Conservation (phyloP, 2,888 invertebrate genomes). For the Poecilus cupreus region DNA sequence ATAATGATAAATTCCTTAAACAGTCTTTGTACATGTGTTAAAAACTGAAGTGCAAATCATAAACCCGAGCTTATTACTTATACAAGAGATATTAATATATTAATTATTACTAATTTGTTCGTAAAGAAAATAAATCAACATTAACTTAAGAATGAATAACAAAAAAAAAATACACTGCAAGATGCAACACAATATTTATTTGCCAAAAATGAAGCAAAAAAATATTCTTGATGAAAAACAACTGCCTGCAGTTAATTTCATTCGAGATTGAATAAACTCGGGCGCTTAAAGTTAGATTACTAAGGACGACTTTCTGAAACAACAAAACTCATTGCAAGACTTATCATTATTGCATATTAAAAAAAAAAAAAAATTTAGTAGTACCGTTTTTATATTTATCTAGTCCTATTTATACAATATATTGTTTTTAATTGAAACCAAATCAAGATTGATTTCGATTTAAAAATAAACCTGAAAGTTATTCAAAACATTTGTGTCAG, state of each 20-base stretch:
- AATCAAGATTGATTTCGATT: too few relatives aligned
- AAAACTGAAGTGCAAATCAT: constrained; percentile 13
- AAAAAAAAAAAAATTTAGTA: neutral
- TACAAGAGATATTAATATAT: neutral
- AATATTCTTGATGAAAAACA: constrained; percentile 1
- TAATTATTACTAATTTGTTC: constrained; percentile 12
- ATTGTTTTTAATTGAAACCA: too few relatives aligned
- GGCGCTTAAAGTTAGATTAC: constrained; percentile 3
- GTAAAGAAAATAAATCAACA: neutral
- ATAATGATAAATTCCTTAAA: constrained; percentile 51
- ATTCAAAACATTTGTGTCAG: too few relatives aligned
- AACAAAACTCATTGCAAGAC: neutral
- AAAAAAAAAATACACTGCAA: neutral
- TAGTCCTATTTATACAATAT: too few relatives aligned
- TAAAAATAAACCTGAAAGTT: too few relatives aligned
- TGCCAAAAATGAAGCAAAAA: neutral
- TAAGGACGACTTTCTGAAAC: neutral
- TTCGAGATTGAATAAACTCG: constrained; percentile 39
- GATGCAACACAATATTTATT: neutral
- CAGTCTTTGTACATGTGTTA: constrained; percentile 36
- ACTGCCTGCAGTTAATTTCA: constrained; percentile 39
- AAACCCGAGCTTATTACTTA: constrained; percentile 43
- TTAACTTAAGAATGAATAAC: neutral
- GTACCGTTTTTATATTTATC: too few relatives aligned
- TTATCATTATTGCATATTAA: neutral